Evolutionary conservation across 2,888 invertebrate species (phyloP).

Genomic region (Amphiduros pacificus): DNA sequence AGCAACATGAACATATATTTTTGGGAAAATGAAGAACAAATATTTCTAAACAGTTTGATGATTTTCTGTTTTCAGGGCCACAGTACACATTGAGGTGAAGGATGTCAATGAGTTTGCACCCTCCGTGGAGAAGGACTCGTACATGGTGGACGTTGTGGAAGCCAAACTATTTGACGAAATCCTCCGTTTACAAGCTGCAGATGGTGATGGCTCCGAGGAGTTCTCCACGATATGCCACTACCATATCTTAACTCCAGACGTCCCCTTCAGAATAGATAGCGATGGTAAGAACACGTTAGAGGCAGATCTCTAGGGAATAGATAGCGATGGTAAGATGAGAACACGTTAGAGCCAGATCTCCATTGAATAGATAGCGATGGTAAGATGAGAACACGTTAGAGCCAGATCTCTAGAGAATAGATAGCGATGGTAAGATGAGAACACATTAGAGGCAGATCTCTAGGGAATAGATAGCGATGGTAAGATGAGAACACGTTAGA

Average conservation of each 20-base stretch:
- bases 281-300: slow-evolving; percentile 78
- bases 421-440: too few relatives aligned
- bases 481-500: too few relatives aligned
- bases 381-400: too few relatives aligned
- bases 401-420: too few relatives aligned
- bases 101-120: slow-evolving; percentile 97
- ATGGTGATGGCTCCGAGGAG: slow-evolving; percentile 92
- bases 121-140: slow-evolving; percentile 85
- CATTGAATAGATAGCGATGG: background rate
- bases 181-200: slow-evolving; percentile 86
- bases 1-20: too few relatives aligned
- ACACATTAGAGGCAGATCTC: too few relatives aligned
- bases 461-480: too few relatives aligned
- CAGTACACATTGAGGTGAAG: slow-evolving; percentile 74
- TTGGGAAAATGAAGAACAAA: too few relatives aligned
- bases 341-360: too few relatives aligned
- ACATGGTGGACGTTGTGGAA: slow-evolving; percentile 88
- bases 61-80: slow-evolving; percentile 15
- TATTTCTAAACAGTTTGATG: too few relatives aligned
- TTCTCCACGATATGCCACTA: slow-evolving; percentile 97
- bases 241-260: slow-evolving; percentile 88
- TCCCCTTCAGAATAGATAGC: slow-evolving; percentile 87
- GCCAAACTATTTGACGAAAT: slow-evolving; percentile 75
- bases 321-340: too few relatives aligned
- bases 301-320: too few relatives aligned